Conservation (phyloP, 1,140 invertebrate genomes). For the Nomia melanderi region DNA sequence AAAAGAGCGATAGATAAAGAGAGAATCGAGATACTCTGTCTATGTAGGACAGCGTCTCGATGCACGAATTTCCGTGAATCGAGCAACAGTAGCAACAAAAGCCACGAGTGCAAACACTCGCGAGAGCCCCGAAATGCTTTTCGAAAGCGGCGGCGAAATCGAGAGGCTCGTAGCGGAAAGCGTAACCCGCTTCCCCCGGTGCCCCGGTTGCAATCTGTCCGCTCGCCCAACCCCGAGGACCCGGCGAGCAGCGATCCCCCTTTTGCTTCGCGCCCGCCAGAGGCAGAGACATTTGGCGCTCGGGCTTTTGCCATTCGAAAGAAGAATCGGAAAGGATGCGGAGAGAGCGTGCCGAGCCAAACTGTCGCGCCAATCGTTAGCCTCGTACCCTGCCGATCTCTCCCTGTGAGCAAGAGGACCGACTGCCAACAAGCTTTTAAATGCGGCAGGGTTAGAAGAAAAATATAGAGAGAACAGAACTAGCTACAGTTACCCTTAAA, state of each 20-base stretch:
- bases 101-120: not conserved
- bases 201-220: conserved; percentile 61
- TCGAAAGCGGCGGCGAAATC: conserved; percentile 5
- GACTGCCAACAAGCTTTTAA: not conserved
- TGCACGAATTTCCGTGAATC: not conserved
- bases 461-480: too few species aligned
- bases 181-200: conserved; percentile 9
- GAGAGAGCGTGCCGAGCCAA: conserved; percentile 32
- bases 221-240: not conserved
- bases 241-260: not conserved
- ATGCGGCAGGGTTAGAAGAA: too few species aligned
- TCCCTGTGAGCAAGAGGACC: not conserved
- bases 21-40: not conserved
- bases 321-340: not conserved
- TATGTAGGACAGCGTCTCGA: not conserved
- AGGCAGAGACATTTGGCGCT: conserved; percentile 61
- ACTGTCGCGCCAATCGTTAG: conserved; percentile 31
- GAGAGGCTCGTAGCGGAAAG: conserved; percentile 21
- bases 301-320: conserved; percentile 41
- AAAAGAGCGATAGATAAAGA: not conserved
- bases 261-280: conserved; percentile 18
- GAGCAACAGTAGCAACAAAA: not conserved
- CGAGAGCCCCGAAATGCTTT: not conserved
- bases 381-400: not conserved
- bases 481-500: too few species aligned